Evolutionary conservation across 2,888 invertebrate species (phyloP), one percentile per base, ranked within the genome.

Genomic region (Lordiphosa fenestrarum): DNA sequence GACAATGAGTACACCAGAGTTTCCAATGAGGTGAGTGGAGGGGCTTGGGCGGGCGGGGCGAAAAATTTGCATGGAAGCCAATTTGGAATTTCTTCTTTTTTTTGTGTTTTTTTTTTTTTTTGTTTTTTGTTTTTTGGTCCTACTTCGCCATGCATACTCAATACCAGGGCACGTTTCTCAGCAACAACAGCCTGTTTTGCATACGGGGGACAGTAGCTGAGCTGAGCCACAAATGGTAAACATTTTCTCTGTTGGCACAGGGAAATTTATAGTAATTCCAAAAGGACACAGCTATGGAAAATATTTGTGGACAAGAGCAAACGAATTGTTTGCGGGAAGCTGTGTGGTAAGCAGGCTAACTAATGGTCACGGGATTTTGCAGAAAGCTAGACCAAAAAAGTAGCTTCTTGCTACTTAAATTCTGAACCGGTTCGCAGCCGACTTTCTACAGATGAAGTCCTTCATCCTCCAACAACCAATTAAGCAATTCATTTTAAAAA

Each of bases 1-100:
- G 94, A 94, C 72, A 91, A 92, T 37, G 94, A 95, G 83, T 95
- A 96, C 88, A 90, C 92, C 46, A 92, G 94, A 58, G 96, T 96
- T 84, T 94, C 95, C 47, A 91, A 92, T 70, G 92, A 94, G 88
- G 94, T 95, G 78, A 87, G 82, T 71, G 4, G 13, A 7, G 41
- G 23, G 30, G 40, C 37, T 46, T 19, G 19, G 23, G 12, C 6
- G 13, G n/a, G 13, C 15, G n/a, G 15, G 10, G 40, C 1, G 4
- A 25, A 4, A 35, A 60, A 80, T 71, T 73, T 65, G 62, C 77
- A 77, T 76, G 40, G 44, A 25, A 48, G 48, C 51, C 40, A 40
- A 53, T 47, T 57, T 39, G 41, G 38, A 52, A 40, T 41, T 37
- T 41, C 51, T 41, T 13, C 19, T 5, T 23, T 51, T 40, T 50